Evolutionary conservation across 2,888 invertebrate species (phyloP).

Genomic region (Aethes cnicana): DNA sequence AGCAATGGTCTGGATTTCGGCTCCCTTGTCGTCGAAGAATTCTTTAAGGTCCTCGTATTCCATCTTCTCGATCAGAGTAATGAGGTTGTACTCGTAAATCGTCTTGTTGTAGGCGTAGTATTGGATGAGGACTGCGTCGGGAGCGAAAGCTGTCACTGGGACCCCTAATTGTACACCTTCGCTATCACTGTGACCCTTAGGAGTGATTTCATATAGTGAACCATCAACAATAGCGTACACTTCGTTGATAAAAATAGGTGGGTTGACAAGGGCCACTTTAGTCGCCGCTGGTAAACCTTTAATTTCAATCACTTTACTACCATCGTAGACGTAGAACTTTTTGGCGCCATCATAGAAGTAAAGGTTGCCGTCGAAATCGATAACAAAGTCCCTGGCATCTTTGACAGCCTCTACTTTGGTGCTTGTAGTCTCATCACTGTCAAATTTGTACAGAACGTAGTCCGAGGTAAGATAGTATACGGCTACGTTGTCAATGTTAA

Average conservation of each 20-base stretch:
- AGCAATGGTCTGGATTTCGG: conserved; percentile 46
- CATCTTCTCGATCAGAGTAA: conserved; percentile 37
- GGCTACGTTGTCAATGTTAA: conserved; percentile 36
- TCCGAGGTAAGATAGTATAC: conserved; percentile 58
- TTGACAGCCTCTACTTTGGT: conserved; percentile 47
- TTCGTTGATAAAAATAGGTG: conserved; percentile 51
- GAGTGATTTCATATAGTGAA: conserved; percentile 44
- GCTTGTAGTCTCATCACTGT: conserved; percentile 54
- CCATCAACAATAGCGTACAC: conserved; percentile 48
- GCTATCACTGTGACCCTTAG: conserved; percentile 49
- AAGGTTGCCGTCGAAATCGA: conserved; percentile 57
- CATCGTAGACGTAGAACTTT: conserved; percentile 45
- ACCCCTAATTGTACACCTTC: conserved; percentile 42
- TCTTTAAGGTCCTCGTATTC: conserved; percentile 41
- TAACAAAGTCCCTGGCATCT: conserved; percentile 53
- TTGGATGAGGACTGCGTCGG: conserved; percentile 55
- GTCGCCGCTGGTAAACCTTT: conserved; percentile 51
- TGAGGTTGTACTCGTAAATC: conserved; percentile 61
- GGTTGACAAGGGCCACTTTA: conserved; percentile 46
- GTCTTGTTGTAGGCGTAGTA: conserved; percentile 60
- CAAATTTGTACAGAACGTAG: conserved; percentile 55
- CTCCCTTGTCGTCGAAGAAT: conserved; percentile 42
- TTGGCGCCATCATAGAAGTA: conserved; percentile 55
- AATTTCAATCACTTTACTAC: conserved; percentile 43
- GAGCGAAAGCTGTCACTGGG: conserved; percentile 52